Percentiles rank a stretch among this genome's conserved stretches.
phyloP scores from a whole-genome alignment of 2,888 invertebrate species.

The Aspidiotus rigidus region DNA sequence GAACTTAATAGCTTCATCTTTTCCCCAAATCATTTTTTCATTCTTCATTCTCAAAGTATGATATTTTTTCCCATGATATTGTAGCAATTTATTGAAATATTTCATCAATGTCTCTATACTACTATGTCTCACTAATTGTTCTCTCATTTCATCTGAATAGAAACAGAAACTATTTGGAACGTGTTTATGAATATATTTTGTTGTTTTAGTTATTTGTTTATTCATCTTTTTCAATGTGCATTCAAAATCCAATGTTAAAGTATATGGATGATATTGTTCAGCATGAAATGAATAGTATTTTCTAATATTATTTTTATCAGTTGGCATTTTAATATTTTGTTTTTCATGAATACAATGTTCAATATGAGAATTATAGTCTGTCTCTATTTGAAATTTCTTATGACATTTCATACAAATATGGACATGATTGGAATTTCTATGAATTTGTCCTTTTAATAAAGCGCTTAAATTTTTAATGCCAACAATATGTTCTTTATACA shows the following conservation, averaged over 20 bases:
- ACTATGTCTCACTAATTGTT: conserved; percentile 17
- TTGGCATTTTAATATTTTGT: conserved; percentile 10
- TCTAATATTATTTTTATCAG: conserved; percentile 14
- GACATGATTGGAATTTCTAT: conserved; percentile 7
- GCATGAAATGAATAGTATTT: conserved; percentile 19
- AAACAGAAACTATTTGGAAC: conserved; percentile 8
- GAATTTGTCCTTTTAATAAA: conserved; percentile 11
- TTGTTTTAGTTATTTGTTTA: conserved; percentile 8
- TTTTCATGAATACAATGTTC: neutral
- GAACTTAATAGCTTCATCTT: conserved; percentile 14
- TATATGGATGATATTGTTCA: conserved; percentile 18
- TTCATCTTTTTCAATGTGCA: conserved; percentile 13
- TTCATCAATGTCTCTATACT: conserved; percentile 14
- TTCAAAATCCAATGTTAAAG: conserved; percentile 16
- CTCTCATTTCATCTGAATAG: conserved; percentile 13
- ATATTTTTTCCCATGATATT: conserved; percentile 16
- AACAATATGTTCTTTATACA: conserved; percentile 8
- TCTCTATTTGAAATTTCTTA: conserved; percentile 10
- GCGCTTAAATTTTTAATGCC: conserved; percentile 10
- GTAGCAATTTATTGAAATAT: conserved; percentile 13
- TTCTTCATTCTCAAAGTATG: conserved; percentile 18
- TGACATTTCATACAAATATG: conserved; percentile 9
- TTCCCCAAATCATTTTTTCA: conserved; percentile 15
- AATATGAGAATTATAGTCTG: conserved; percentile 1
- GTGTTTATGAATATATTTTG: conserved; percentile 1